Evolutionary conservation across 2,113 vertebrate species (phyloP), one percentile per base, ranked within the genome.

Genomic region (Tetrao urogallus): DNA sequence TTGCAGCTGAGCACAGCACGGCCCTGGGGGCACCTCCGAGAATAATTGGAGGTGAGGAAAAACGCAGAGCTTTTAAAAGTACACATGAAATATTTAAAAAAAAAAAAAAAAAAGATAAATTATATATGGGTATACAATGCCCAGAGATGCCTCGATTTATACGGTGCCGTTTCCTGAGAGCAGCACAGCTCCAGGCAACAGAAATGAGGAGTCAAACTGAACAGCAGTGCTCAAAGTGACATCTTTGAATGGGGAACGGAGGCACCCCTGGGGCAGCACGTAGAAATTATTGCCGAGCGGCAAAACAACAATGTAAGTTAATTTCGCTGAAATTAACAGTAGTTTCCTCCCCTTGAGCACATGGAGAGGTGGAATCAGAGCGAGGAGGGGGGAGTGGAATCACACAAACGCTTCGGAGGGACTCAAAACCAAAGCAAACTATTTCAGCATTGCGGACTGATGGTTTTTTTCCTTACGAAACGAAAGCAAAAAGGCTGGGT

Each of bases 261-360:
- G 94, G 83, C 45, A 88, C 97, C 97, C 97, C 97, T 64, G 88
- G 96, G 97, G 97, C 78, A 57, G 90, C 86, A 61, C 87, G 90
- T 86, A 63, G 96, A 95, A 97, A 97, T 97, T 96, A 97, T 97
- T 97, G 96, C 96, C 36, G 94, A 97, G 95, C 56, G 17, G 93
- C 74, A 90, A 95, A 97, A 96, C 95, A 97, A 97, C 96, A 96
- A 87, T 94, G 94, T 93, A 74, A 96, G 97, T 96, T 97, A 97
- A 97, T 97, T 97, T 94, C 96, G 92, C 90, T 93, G 97, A 89
- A 97, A 97, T 97, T 97, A 97, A 90, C 96, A 73, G 96, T 74
- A 90, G 84, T 92, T 94, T 72, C 88, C 88, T 80, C 96, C 95
- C 96, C 93, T 91, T 94, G 96, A 96, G 97, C 95, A 45, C 69